These are phyloP conservation scores for Diarsia mendica DNA, from an alignment of 2,888 invertebrate genomes.

Conservation along the genomic window DNA sequence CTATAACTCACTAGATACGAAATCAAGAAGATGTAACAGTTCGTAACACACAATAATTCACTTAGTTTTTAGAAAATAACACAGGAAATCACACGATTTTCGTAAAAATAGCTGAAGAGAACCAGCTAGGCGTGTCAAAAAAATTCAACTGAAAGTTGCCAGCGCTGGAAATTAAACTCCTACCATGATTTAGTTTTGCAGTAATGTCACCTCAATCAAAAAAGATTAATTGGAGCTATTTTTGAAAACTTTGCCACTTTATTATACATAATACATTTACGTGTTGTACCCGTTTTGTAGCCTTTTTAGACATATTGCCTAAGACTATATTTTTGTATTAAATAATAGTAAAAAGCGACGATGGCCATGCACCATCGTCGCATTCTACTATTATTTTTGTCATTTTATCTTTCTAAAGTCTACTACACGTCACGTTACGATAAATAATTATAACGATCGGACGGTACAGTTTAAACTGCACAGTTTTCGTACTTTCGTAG, in stretches of 20 bases:
- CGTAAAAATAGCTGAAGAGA: constrained; percentile 26
- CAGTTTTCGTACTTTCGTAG: no score
- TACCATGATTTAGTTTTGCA: constrained; percentile 11
- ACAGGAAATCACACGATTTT: constrained; percentile 42
- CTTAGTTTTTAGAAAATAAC: constrained; percentile 42
- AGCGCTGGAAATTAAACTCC: background rate
- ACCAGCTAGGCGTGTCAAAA: constrained; percentile 64
- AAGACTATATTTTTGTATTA: no score
- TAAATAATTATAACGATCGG: no score
- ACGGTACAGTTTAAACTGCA: no score
- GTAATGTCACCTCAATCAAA: constrained; percentile 13
- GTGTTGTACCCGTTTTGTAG: no score
- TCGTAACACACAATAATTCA: constrained; percentile 48
- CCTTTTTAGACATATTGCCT: no score
- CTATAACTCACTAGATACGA: constrained; percentile 27
- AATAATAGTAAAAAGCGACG: no score
- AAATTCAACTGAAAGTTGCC: constrained; percentile 47
- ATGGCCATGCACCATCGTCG: no score
- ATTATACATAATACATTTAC: no score
- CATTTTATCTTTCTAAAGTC: no score
- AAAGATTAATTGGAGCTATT: background rate
- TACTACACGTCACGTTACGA: no score
- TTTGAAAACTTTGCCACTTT: background rate
- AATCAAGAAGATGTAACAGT: constrained; percentile 17
- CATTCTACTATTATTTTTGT: no score